Conservation (phyloP, 2,888 invertebrate species). For the Slavum lentiscoides region DNA sequence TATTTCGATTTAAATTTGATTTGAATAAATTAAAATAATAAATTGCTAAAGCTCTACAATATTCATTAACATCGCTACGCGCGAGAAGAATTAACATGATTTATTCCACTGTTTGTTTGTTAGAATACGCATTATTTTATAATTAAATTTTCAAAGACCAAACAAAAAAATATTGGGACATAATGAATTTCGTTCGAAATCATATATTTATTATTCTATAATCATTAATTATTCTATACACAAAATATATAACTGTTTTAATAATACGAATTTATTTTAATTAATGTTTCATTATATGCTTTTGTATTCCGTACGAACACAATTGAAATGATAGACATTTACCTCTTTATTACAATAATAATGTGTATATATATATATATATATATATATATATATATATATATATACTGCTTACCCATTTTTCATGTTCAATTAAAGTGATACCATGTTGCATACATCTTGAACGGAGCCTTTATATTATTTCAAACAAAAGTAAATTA, state of each 20-base stretch:
- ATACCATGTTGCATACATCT: too few species aligned
- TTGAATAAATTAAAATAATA: slow-evolving; percentile 47
- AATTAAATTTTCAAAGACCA: slow-evolving; percentile 12
- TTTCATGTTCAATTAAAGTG: too few species aligned
- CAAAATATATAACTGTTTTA: neutral
- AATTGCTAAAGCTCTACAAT: slow-evolving; percentile 28
- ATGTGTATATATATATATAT: too few species aligned
- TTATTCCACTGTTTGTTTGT: slow-evolving; percentile 17
- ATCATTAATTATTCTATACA: neutral
- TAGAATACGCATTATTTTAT: slow-evolving; percentile 16
- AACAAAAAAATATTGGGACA: neutral
- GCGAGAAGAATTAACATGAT: slow-evolving; percentile 1
- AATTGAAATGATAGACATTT: slow-evolving; percentile 19
- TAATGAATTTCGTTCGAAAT: neutral
- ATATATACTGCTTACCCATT: too few species aligned
- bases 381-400: too few species aligned
- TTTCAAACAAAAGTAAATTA: too few species aligned
- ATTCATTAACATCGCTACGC: slow-evolving; percentile 6
- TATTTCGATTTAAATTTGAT: slow-evolving; percentile 31
- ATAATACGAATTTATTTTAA: neutral
- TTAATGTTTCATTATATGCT: neutral
- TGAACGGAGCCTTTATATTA: too few species aligned
- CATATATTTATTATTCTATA: neutral
- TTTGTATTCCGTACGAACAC: neutral
- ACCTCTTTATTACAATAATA: neutral